Percentiles rank a stretch among this genome's conserved stretches.
phyloP scores from a whole-genome alignment of 1,140 invertebrate genomes.

The Tribolium castaneum region DNA sequence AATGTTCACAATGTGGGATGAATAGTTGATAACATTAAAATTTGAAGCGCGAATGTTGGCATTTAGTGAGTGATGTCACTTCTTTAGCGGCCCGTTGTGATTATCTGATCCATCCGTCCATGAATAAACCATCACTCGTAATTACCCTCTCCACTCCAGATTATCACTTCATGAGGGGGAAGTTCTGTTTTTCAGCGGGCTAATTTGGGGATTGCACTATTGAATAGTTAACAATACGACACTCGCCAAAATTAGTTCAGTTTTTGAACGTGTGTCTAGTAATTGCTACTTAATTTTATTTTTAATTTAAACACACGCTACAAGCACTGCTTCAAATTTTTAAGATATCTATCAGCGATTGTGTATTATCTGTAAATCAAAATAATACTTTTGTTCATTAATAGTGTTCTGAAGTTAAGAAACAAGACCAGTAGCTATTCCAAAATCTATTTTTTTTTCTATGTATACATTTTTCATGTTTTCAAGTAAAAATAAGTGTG shows the following conservation, averaged over 20 bases:
- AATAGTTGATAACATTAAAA: neutral
- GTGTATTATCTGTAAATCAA: too few relatives aligned
- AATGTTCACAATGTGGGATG: neutral
- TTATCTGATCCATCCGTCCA: neutral
- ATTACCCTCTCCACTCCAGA: slow-evolving; percentile 9
- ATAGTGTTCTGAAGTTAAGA: too few relatives aligned
- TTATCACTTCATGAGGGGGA: slow-evolving; percentile 20
- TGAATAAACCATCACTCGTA: slow-evolving; percentile 26
- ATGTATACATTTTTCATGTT: too few relatives aligned
- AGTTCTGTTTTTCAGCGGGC: neutral
- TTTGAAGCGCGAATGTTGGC: neutral
- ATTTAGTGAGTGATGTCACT: neutral
- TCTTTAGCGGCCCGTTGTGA: neutral
- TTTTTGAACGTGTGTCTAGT: neutral
- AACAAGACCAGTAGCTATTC: too few relatives aligned
- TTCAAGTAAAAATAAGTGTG: too few relatives aligned
- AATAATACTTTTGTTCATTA: too few relatives aligned
- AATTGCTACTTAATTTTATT: too few relatives aligned
- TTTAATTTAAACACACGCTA: too few relatives aligned
- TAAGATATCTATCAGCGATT: too few relatives aligned
- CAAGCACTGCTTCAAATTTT: too few relatives aligned
- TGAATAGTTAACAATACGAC: neutral
- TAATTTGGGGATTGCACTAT: slow-evolving; percentile 18
- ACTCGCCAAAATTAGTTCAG: neutral
- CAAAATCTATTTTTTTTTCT: too few relatives aligned